Evolutionary conservation across 2,888 invertebrate genomes (phyloP), one percentile per base, ranked within the genome.

Genomic region (Stenoptilia bipunctidactyla): DNA sequence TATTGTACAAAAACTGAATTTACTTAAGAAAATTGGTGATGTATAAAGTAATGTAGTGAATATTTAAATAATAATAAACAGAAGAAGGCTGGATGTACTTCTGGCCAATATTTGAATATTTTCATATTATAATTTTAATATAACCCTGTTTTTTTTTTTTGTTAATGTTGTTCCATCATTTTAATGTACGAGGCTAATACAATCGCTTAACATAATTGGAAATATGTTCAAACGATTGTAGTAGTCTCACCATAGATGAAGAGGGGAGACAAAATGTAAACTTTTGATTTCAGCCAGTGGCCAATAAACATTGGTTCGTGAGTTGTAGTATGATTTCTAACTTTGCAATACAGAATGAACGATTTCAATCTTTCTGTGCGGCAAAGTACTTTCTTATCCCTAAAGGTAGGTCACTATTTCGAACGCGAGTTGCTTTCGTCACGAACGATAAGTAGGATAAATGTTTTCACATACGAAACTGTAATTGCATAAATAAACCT

Each of bases 1-100:
- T 83, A 83, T 83, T 83, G 83, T 83, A 83, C 83, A 83, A 83
- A 80, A 79, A 82, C 79, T 82, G 80, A 80, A 79, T 80, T 80
- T 80, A 82, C 80, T 82, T 82, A 82, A 82, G 82, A 77, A 74
- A 20, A 82, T 83, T 79, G 83, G 82, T 83, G 83, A 82, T 83
- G 82, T 83, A 82, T 75, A 83, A 83, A 77, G 71, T 65, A 79
- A 80, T 76, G 75, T 83, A 83, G 80, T 74, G 66, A 76, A 74
- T 83, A 83, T 83, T 83, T 82, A 82, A 76, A 79, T 82, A 74
- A 79, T 82, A 74, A 20, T 20, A 20, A 79, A 80, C 73, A 79
- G 75, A 80, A 76, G 64, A 77, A 67, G 69, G 79, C 77, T 77
- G 82, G 66, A 77, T 71, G 62, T 69, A 68, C 56, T 63, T 80